Conservation (phyloP, 1,140 invertebrate species). For the Ladona fulva region DNA sequence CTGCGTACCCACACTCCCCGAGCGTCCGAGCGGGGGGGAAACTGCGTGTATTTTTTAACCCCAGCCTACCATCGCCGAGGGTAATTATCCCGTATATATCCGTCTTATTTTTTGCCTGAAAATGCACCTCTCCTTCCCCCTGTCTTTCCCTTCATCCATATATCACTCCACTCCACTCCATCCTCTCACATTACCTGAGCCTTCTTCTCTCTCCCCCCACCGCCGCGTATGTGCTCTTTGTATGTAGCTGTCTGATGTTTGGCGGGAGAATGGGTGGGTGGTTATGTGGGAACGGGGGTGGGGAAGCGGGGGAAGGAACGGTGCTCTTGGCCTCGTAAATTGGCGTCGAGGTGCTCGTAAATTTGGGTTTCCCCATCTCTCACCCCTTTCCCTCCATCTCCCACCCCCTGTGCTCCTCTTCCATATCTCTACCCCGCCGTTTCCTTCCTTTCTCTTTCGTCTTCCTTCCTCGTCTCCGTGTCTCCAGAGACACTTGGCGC, state of each 20-base stretch:
- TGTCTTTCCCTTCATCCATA: not conserved
- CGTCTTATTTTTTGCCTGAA: not conserved
- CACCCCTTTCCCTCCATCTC: not conserved
- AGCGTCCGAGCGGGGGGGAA: too few relatives aligned
- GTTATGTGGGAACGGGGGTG: not conserved
- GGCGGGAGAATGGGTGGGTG: not conserved
- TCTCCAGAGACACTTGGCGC: conserved; percentile 1
- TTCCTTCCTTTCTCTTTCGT: not conserved
- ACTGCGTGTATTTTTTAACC: too few relatives aligned
- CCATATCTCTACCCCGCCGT: not conserved
- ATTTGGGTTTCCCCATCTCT: not conserved
- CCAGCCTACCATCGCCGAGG: too few relatives aligned
- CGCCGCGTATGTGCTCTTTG: not conserved
- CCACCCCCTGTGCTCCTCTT: not conserved
- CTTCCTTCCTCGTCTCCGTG: not conserved
- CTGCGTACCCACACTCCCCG: too few relatives aligned
- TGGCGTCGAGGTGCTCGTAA: not conserved
- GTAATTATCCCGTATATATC: not conserved
- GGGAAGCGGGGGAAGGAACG: not conserved
- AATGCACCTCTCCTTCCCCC: not conserved
- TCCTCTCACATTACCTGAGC: not conserved
- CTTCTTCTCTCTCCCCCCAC: not conserved
- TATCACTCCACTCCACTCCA: not conserved
- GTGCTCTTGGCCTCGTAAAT: not conserved
- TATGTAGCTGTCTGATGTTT: conserved; percentile 6